Conservation (phyloP, 35 echinoderm and acorn worm species). For the Lytechinus variegatus region DNA sequence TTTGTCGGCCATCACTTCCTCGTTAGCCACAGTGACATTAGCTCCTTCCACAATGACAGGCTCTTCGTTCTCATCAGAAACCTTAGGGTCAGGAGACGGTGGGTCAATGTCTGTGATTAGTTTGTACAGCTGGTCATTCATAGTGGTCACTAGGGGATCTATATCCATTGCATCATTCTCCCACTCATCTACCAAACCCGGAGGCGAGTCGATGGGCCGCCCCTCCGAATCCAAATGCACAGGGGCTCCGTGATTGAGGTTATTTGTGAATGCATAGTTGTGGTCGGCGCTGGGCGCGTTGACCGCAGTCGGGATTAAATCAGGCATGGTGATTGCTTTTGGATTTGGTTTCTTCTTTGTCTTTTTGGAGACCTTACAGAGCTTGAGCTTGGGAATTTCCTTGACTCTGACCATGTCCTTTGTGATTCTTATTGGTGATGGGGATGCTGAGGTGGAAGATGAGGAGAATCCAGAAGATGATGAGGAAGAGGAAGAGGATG, state of each 20-base stretch:
- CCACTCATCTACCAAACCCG: slow-evolving; percentile 51
- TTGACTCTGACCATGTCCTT: background rate
- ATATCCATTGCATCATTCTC: slow-evolving; percentile 60
- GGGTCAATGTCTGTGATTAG: slow-evolving; percentile 65
- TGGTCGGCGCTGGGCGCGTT: slow-evolving; percentile 75
- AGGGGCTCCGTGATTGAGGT: background rate
- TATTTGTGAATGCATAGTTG: slow-evolving; percentile 75
- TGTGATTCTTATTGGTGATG: background rate
- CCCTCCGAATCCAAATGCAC: slow-evolving; percentile 73
- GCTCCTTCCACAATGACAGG: background rate
- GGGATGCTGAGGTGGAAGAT: background rate
- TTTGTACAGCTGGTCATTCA: slow-evolving; percentile 65
- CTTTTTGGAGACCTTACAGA: slow-evolving; percentile 5
- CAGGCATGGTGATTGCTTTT: background rate
- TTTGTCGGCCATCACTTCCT: background rate
- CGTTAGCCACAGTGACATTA: background rate
- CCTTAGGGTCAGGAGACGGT: background rate
- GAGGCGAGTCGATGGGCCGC: slow-evolving; percentile 51
- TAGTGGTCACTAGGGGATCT: slow-evolving; percentile 60
- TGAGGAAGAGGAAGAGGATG: background rate
- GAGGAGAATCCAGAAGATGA: background rate
- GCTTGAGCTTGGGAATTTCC: background rate
- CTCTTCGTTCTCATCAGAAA: slow-evolving; percentile 40
- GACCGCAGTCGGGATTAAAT: background rate
- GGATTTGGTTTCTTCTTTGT: slow-evolving; percentile 4